phyloP scores from a whole-genome alignment of 2,113 vertebrate genomes.

The Limnothrissa miodon region DNA sequence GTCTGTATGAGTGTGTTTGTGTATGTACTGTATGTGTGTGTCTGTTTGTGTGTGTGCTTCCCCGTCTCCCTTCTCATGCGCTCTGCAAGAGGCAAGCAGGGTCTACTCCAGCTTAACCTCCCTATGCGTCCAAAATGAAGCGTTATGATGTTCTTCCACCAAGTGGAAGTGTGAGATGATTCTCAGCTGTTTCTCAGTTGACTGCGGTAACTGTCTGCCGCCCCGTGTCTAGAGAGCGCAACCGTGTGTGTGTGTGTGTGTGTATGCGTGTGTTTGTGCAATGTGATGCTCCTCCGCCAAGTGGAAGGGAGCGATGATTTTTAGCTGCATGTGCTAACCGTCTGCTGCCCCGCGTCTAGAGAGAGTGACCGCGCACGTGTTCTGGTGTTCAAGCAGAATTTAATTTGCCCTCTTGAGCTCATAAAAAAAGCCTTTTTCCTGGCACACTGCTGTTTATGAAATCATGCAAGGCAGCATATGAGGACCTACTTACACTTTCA shows the following conservation, averaged over 20 bases:
- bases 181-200: not conserved
- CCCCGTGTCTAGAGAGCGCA: not conserved
- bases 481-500: not conserved
- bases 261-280: too few species aligned
- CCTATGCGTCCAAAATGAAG: not conserved
- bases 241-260: not conserved
- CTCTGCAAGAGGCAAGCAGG: not conserved
- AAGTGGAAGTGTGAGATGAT: too few species aligned
- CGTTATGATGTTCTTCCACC: not conserved
- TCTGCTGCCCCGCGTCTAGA: not conserved
- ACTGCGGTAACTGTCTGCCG: not conserved
- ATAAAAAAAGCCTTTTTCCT: not conserved
- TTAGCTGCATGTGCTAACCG: not conserved
- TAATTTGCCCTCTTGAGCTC: conserved; percentile 6
- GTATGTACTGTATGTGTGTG: not conserved
- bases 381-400: not conserved
- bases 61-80: not conserved
- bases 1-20: not conserved
- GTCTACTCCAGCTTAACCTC: not conserved
- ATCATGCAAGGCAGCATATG: not conserved
- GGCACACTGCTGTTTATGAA: not conserved
- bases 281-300: not conserved
- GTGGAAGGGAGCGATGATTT: not conserved
- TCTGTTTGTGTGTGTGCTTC: not conserved
- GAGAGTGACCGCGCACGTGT: not conserved